Evolutionary conservation across 2,888 invertebrate species (phyloP).

Genomic region (Tiphia femorata): DNA sequence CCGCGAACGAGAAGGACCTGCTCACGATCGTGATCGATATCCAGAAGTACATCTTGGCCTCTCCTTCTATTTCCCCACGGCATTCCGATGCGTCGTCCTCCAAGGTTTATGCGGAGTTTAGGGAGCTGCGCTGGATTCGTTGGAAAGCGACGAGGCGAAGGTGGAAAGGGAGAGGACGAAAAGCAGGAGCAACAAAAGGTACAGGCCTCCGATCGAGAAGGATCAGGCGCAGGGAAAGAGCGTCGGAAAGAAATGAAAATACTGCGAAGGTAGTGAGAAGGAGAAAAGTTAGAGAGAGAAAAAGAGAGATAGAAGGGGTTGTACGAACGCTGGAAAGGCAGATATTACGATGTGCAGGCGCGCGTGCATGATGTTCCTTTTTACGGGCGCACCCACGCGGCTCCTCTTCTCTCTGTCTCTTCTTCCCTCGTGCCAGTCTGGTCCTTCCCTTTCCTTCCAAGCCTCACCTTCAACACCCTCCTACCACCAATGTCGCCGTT

Average conservation of each 20-base stretch:
- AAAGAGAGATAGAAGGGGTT: conserved; percentile 15
- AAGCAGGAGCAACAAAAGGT: no score
- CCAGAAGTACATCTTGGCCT: conserved; percentile 33
- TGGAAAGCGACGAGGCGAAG: conserved; percentile 30
- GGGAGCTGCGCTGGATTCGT: no score
- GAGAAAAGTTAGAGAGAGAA: neutral
- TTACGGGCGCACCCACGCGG: conserved; percentile 51
- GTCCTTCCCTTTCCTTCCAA: conserved; percentile 5
- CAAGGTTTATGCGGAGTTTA: conserved; percentile 40
- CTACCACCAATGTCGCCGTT: conserved; percentile 24
- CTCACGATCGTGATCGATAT: conserved; percentile 43
- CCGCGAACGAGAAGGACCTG: no score
- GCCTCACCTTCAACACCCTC: no score
- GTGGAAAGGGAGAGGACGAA: conserved; percentile 12
- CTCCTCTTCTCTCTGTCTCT: neutral
- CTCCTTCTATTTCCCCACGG: no score
- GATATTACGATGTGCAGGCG: conserved; percentile 48
- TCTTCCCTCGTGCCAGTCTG: conserved; percentile 3
- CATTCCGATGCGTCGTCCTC: no score
- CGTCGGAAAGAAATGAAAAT: conserved; percentile 3
- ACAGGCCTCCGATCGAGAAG: neutral
- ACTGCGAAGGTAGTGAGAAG: neutral
- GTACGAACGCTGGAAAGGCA: conserved; percentile 40
- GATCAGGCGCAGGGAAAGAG: neutral
- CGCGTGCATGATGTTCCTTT: conserved; percentile 55